Evolutionary conservation across 2,113 vertebrate genomes (phyloP).

Genomic region (Craseonycteris thonglongyai): DNA sequence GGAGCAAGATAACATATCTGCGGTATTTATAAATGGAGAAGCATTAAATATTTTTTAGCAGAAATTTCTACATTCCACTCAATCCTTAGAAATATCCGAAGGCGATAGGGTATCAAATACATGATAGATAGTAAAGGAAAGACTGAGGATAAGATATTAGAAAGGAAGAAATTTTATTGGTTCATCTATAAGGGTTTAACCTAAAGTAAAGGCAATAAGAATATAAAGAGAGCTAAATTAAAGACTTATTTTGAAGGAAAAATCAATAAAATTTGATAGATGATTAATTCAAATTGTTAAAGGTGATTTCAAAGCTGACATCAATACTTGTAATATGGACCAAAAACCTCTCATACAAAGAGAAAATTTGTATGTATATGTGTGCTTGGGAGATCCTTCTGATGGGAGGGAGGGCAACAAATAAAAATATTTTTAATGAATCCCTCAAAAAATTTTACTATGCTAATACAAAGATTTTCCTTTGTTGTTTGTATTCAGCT

Average conservation of each 20-base stretch:
- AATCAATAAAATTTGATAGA: neutral
- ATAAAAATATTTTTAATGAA: neutral
- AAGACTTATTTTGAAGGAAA: conserved; percentile 21
- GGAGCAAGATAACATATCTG: neutral
- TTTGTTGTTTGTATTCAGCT: neutral
- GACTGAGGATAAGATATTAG: neutral
- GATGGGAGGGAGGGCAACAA: fast-evolving
- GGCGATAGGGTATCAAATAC: neutral
- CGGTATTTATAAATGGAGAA: neutral
- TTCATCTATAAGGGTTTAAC: neutral
- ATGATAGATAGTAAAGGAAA: neutral
- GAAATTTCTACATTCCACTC: neutral
- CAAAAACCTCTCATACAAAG: neutral
- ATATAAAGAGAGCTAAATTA: neutral
- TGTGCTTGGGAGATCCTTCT: neutral
- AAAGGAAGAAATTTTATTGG: neutral
- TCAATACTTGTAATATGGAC: neutral
- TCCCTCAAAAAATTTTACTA: neutral
- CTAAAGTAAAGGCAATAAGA: neutral
- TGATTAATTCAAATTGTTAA: neutral
- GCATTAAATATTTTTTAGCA: neutral
- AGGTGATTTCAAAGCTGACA: neutral
- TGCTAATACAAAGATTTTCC: neutral
- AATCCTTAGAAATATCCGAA: neutral
- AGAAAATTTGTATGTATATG: neutral